Percentiles rank a stretch among this genome's conserved stretches.
phyloP scores from a whole-genome alignment of 2,113 vertebrate genomes.

The Martes martes region DNA sequence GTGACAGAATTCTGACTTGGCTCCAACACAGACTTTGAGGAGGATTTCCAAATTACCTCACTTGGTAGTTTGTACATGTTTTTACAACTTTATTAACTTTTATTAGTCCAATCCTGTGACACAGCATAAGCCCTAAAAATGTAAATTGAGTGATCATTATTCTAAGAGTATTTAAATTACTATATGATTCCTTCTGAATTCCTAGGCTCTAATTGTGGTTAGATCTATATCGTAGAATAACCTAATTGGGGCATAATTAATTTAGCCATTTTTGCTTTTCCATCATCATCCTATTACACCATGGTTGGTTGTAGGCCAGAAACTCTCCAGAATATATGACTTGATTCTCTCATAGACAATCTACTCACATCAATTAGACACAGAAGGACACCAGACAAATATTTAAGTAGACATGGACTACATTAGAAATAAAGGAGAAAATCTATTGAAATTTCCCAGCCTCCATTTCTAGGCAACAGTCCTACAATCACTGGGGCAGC shows the following conservation, averaged over 20 bases:
- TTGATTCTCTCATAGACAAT: background rate
- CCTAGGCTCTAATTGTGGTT: background rate
- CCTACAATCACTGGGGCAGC: background rate
- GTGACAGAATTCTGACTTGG: background rate
- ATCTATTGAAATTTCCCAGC: conserved; percentile 33
- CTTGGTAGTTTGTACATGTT: background rate
- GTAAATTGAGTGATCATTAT: background rate
- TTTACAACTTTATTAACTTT: background rate
- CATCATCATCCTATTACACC: background rate
- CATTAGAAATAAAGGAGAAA: background rate
- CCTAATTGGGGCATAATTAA: conserved; percentile 27
- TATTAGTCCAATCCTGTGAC: background rate
- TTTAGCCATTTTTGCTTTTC: background rate
- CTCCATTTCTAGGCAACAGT: conserved; percentile 27
- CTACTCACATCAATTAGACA: conserved; percentile 11
- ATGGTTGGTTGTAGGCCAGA: background rate
- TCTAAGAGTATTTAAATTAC: background rate
- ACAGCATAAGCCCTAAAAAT: background rate
- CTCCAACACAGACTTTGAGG: background rate
- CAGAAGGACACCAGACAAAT: conserved; percentile 40
- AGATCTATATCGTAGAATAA: background rate
- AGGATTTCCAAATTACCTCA: background rate
- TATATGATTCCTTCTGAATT: background rate
- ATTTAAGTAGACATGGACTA: conserved; percentile 25
- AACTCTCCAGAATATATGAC: background rate